Conservation (phyloP, 1,140 invertebrate species). For the Nylanderia fulva region DNA sequence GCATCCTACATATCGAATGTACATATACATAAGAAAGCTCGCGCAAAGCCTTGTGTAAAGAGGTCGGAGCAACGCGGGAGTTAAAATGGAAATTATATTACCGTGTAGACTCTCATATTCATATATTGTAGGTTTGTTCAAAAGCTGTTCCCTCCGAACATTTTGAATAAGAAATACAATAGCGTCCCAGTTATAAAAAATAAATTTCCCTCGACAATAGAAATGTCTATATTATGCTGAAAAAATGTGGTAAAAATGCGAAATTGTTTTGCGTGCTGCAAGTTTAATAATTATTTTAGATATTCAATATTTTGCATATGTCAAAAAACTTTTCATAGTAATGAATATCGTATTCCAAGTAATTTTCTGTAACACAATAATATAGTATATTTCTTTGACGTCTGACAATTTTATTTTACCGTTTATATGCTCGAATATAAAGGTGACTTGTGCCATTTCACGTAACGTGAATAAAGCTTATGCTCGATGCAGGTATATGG, state of each 20-base stretch:
- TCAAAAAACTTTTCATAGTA: not conserved
- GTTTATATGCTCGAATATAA: conserved; percentile 8
- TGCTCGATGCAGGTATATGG: conserved; percentile 2
- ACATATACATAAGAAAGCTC: not conserved
- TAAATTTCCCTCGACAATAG: not conserved
- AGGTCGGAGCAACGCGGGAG: not conserved
- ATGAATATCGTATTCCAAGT: not conserved
- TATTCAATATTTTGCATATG: not conserved
- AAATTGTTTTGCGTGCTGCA: not conserved
- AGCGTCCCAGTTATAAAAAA: not conserved
- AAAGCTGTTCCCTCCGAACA: not conserved
- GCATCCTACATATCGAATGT: not conserved
- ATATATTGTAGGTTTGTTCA: not conserved
- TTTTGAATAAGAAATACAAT: not conserved
- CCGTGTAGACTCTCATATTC: no score
- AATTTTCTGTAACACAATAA: not conserved
- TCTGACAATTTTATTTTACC: conserved; percentile 13
- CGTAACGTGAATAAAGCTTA: conserved; percentile 1
- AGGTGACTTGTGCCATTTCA: conserved; percentile 10
- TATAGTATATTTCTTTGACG: not conserved
- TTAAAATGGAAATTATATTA: conserved; percentile 37
- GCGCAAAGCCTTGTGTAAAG: not conserved
- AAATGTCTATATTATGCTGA: not conserved
- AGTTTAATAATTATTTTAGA: not conserved
- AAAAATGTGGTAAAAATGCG: not conserved